Base-by-base conservation (phyloP, 2,797 vertebrate genomes). In the Bufotes viridis region DNA sequence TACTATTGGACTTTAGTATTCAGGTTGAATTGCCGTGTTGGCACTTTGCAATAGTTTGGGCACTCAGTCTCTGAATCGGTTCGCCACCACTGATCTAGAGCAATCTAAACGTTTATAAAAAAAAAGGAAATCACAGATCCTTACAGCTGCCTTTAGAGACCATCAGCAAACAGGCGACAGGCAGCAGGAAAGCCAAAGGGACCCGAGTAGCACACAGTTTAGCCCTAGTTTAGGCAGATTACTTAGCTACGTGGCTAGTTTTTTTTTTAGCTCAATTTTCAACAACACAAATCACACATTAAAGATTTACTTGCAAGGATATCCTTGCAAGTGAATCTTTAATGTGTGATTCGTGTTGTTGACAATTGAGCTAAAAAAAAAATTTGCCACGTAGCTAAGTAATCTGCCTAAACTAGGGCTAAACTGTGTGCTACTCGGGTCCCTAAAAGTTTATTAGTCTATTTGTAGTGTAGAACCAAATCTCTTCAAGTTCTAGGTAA, bases 241-340 rank as follows among this genome's bases (percentile, higher is more conserved):
- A 55, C 12, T 63, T 13, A 22, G 6, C 60, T 18, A 63, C 9
- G 60, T 63, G 60, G 18, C 60, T 63, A 63, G 60, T 63, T 22
- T 7, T 20, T 22, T 7, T 20, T 7, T 22, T 63, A 18, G 10
- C 53, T 55, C 1, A 10, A 67, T 60, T 60, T 60, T 20, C 17
- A 17, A 8, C 18, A 20, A 11, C 17, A 51, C 51, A 20, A 75
- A 22, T 9, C 42, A 74, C 1, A 13, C n/a, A 51, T n/a, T 12
- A 22, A 53, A 76, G 22, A n/a, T 76, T 76, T 4, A 76, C 18
- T 76, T 76, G 20, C 3, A 91, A 98, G 98, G 98, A 99, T 99
- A 99, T 99, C 98, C 98, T 98, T 91, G 3, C 20, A 76, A 76
- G 18, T 76, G 12, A 76, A 76, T n/a, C 22, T 76, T 53, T 22